These are phyloP conservation scores for Cepaea nemoralis DNA, from an alignment of 1,140 invertebrate genomes.

Conservation along the genomic window DNA sequence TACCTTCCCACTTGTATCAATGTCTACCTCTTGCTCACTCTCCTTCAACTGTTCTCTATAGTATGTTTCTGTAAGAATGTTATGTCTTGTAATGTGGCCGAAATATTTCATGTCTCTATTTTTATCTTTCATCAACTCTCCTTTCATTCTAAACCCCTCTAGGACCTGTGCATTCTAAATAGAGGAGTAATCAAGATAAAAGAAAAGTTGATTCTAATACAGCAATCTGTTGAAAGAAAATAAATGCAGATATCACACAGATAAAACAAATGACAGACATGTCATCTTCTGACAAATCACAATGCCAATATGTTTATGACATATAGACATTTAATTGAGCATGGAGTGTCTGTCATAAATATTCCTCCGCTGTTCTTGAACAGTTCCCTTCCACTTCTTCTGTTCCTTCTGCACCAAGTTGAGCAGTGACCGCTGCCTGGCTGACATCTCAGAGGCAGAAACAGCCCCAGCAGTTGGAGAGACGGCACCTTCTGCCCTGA, in stretches of 20 bases:
- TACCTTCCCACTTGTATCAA: too few relatives aligned
- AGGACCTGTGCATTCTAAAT: too few relatives aligned
- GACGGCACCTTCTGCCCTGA: constrained; percentile 36
- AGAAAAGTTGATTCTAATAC: too few relatives aligned
- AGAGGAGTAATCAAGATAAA: too few relatives aligned
- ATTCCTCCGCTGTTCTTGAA: constrained; percentile 94
- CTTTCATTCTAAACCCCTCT: too few relatives aligned
- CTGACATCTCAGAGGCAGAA: constrained; percentile 38
- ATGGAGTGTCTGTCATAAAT: constrained; percentile 98
- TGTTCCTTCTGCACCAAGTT: constrained; percentile 95
- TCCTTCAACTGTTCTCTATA: too few relatives aligned
- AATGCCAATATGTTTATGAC: background rate
- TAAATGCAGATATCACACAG: background rate
- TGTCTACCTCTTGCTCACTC: too few relatives aligned
- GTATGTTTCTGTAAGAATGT: too few relatives aligned
- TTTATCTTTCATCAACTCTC: too few relatives aligned
- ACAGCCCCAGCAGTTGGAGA: constrained; percentile 34
- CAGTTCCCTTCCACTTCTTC: constrained; percentile 97
- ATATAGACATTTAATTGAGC: constrained; percentile 82
- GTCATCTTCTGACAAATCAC: background rate
- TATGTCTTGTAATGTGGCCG: too few relatives aligned
- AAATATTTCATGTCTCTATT: too few relatives aligned
- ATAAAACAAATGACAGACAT: background rate
- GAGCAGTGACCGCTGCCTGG: constrained; percentile 73
- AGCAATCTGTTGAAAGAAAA: too few relatives aligned